These are phyloP conservation scores for Emydocephalus ijimae DNA, from an alignment of 2,113 vertebrate genomes.

Conservation along the genomic window DNA sequence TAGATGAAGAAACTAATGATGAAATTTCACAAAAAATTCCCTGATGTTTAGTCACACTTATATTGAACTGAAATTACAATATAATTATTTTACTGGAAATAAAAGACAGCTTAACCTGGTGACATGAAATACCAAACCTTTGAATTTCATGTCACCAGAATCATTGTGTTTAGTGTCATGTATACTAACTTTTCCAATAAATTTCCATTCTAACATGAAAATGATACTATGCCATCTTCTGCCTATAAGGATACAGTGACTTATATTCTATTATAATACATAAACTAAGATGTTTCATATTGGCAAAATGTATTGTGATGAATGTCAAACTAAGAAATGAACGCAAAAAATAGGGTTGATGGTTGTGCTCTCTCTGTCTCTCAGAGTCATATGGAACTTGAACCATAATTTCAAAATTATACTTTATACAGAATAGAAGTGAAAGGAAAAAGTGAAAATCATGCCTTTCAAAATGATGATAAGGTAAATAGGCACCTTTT, in stretches of 20 bases:
- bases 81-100: neutral
- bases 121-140: neutral
- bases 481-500: constrained; percentile 28
- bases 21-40: constrained; percentile 40
- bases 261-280: neutral
- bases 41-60: constrained; percentile 10
- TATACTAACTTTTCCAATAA: neutral
- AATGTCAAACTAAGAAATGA: neutral
- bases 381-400: neutral
- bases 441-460: constrained; percentile 1
- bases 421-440: neutral
- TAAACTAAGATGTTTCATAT: neutral
- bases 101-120: neutral
- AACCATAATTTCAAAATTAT: neutral
- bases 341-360: neutral
- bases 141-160: neutral
- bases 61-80: neutral
- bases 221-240: neutral
- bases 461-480: constrained; percentile 29
- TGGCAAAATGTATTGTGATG: neutral
- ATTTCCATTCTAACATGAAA: neutral
- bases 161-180: neutral
- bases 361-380: neutral
- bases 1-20: neutral
- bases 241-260: neutral